phyloP scores from a whole-genome alignment of 92 coral and sea anemone genomes.

The Montipora capitata region DNA sequence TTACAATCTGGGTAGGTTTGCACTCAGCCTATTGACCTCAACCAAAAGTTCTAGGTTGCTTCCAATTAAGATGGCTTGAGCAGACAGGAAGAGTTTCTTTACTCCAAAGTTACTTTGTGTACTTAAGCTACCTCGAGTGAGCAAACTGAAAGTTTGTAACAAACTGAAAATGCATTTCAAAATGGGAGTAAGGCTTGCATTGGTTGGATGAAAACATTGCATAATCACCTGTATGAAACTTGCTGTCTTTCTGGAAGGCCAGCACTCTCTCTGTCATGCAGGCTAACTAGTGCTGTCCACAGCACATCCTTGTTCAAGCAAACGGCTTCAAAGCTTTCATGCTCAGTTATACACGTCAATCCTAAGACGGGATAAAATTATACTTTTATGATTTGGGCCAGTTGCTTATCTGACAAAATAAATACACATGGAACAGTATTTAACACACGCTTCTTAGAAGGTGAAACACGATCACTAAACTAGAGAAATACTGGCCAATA shows the following conservation, averaged over 20 bases:
- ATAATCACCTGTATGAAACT: conserved; percentile 36
- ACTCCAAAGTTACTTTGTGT: too few species aligned
- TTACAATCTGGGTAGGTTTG: too few species aligned
- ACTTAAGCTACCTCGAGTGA: too few species aligned
- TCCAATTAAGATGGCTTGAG: too few species aligned
- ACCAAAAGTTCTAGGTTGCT: too few species aligned
- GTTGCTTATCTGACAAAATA: conserved; percentile 12
- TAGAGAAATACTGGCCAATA: too few species aligned
- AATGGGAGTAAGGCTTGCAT: background rate
- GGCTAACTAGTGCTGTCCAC: conserved; percentile 57
- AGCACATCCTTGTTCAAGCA: conserved; percentile 47
- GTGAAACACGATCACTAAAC: background rate
- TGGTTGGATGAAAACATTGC: background rate
- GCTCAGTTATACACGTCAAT: background rate
- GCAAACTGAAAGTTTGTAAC: background rate
- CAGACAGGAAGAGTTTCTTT: too few species aligned
- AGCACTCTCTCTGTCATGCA: conserved; percentile 66
- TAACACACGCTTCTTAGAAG: conserved; percentile 50
- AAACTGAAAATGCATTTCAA: background rate
- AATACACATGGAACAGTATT: conserved; percentile 64
- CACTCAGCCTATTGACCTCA: too few species aligned
- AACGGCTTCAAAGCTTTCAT: conserved; percentile 45
- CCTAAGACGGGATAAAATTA: too few species aligned
- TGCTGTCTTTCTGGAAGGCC: conserved; percentile 42
- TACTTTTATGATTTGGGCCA: background rate